phyloP scores from a whole-genome alignment of 35 echinoderm and acorn worm species.

The Heliocidaris tuberculata region DNA sequence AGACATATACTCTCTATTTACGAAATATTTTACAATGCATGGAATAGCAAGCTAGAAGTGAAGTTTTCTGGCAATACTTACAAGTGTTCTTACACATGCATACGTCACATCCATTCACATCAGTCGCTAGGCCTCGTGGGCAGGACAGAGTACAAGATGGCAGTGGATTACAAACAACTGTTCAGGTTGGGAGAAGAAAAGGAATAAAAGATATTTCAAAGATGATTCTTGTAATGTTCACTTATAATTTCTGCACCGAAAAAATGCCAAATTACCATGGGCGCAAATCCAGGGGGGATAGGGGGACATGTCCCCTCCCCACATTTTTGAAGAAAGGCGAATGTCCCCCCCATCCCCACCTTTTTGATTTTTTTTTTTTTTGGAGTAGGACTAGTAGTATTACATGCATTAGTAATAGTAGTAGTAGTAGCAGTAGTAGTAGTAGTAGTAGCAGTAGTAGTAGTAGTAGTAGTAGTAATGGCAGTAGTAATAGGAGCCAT shows the following conservation, averaged over 20 bases:
- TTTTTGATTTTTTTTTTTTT: too few species aligned
- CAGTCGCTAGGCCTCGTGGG: conserved; percentile 45
- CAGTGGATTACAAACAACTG: conserved; percentile 26
- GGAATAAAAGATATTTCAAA: neutral
- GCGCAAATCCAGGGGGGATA: too few species aligned
- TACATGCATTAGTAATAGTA: neutral
- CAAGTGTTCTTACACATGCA: conserved; percentile 49
- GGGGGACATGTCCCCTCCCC: too few species aligned
- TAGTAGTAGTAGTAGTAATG: neutral
- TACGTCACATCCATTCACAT: conserved; percentile 46
- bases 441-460: neutral
- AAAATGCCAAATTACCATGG: too few species aligned
- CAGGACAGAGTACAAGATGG: conserved; percentile 36
- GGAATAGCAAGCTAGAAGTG: too few species aligned
- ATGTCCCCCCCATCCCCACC: too few species aligned
- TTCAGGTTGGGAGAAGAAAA: too few species aligned
- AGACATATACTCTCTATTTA: neutral
- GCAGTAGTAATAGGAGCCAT: neutral
- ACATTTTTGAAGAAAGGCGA: too few species aligned
- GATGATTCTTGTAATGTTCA: too few species aligned
- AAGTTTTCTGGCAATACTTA: neutral
- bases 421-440: neutral
- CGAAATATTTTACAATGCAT: neutral
- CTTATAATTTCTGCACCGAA: too few species aligned
- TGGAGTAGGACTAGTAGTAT: neutral